phyloP scores from a whole-genome alignment of 2,797 vertebrate genomes.

The Dallia pectoralis region DNA sequence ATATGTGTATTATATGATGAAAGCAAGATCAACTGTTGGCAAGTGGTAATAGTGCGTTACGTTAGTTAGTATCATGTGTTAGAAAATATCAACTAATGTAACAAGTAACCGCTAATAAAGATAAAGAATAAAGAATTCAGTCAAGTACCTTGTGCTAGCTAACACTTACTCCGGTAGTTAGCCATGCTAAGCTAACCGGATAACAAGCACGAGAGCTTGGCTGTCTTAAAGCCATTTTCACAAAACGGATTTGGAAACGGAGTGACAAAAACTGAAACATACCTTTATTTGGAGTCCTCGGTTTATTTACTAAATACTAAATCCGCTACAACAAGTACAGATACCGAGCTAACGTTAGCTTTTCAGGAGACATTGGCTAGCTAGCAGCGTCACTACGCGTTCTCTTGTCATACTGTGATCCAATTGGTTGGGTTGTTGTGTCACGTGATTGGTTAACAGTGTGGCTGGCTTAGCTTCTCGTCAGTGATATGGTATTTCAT shows the following conservation, averaged over 20 bases:
- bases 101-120: too few species aligned
- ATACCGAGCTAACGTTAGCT: neutral
- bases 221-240: neutral
- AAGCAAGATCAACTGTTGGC: too few species aligned
- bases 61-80: too few species aligned
- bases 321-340: neutral
- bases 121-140: too few species aligned
- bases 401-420: neutral
- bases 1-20: too few species aligned
- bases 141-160: neutral
- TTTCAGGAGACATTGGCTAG: conserved; percentile 1
- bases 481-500: conserved; percentile 17
- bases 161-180: neutral
- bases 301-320: neutral
- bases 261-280: neutral
- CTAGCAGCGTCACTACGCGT: neutral
- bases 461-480: conserved; percentile 33
- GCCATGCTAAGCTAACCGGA: neutral
- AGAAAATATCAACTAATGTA: too few species aligned
- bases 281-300: neutral
- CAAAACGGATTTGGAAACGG: neutral
- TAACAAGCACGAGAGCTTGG: neutral
- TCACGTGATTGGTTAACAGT: neutral
- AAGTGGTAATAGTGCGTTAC: too few species aligned
- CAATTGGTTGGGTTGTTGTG: conserved; percentile 39